phyloP scores from a whole-genome alignment of 64 coral and sea anemone genomes.

The Catalaphyllia jardinei region DNA sequence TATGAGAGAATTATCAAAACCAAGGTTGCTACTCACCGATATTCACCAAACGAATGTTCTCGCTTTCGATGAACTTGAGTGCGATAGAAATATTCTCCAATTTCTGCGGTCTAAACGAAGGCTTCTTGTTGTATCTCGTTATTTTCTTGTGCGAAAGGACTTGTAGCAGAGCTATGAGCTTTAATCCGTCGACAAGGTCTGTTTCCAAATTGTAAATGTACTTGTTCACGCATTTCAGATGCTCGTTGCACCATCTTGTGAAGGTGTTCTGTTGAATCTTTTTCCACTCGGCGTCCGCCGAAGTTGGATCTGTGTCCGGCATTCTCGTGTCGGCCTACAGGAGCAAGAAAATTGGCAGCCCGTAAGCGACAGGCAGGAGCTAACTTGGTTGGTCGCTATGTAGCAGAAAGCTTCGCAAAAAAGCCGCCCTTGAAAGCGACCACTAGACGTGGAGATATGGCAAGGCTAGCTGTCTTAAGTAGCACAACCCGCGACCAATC shows the following conservation, averaged over 20 bases:
- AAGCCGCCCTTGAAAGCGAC: slow-evolving; percentile 6
- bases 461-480: not conserved
- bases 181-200: slow-evolving; percentile 91
- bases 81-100: slow-evolving; percentile 98
- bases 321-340: slow-evolving; percentile 66
- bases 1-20: not conserved
- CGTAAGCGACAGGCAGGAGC: slow-evolving; percentile 19
- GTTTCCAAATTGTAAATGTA: slow-evolving; percentile 98
- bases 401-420: slow-evolving; percentile 12
- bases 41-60: slow-evolving; percentile 98
- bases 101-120: slow-evolving; percentile 95
- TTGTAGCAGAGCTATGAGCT: slow-evolving; percentile 93
- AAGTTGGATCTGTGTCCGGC: slow-evolving; percentile 94
- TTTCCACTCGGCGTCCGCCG: slow-evolving; percentile 99
- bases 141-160: slow-evolving; percentile 97
- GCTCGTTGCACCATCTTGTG: slow-evolving; percentile 99
- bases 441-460: not conserved
- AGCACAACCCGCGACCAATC: slow-evolving; percentile 51
- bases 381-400: not conserved
- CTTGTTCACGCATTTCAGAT: slow-evolving; percentile 96
- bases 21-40: slow-evolving; percentile 76
- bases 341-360: slow-evolving; percentile 19
- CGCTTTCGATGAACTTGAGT: slow-evolving; percentile 95
- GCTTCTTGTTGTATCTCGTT: slow-evolving; percentile 88
- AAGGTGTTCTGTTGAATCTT: slow-evolving; percentile 99